A percentile compares a stretch with the other conserved stretches of the same genome.
phyloP scores from a whole-genome alignment of 2,113 vertebrate genomes.

The Columba janthina region DNA sequence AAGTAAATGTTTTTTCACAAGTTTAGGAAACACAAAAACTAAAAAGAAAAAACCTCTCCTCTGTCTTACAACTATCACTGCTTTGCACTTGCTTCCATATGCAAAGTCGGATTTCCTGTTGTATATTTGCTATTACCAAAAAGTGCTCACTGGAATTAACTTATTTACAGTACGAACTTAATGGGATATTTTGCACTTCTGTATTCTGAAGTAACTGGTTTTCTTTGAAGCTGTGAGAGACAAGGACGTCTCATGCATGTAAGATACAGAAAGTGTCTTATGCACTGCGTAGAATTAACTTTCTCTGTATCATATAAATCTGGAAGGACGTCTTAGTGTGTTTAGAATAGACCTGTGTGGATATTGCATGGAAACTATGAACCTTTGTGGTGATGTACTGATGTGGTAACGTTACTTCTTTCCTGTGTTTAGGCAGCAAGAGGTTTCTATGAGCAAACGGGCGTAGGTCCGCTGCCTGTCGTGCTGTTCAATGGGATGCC shows the following conservation, averaged over 20 bases:
- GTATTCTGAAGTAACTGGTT: background rate
- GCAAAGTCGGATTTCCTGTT: background rate
- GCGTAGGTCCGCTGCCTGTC: constrained; percentile 89
- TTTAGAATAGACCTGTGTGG: background rate
- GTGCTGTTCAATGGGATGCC: constrained; percentile 96
- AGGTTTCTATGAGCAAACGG: constrained; percentile 89
- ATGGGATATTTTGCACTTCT: background rate
- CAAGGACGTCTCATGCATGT: background rate
- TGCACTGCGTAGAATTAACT: accelerated
- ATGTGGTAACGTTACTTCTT: background rate
- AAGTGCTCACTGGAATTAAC: background rate
- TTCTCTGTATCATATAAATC: background rate
- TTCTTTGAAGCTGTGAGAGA: background rate
- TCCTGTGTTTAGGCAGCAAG: constrained; percentile 82
- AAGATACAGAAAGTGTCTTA: background rate
- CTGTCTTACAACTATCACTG: background rate
- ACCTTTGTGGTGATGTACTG: background rate
- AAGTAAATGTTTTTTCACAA: background rate
- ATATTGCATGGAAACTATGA: background rate
- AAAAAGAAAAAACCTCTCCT: background rate
- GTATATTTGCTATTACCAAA: background rate
- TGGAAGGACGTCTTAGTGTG: background rate
- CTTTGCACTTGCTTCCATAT: background rate
- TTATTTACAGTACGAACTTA: background rate
- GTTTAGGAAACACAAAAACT: background rate